Evolutionary conservation across 1,140 invertebrate genomes (phyloP).

Genomic region (Lineus longissimus): DNA sequence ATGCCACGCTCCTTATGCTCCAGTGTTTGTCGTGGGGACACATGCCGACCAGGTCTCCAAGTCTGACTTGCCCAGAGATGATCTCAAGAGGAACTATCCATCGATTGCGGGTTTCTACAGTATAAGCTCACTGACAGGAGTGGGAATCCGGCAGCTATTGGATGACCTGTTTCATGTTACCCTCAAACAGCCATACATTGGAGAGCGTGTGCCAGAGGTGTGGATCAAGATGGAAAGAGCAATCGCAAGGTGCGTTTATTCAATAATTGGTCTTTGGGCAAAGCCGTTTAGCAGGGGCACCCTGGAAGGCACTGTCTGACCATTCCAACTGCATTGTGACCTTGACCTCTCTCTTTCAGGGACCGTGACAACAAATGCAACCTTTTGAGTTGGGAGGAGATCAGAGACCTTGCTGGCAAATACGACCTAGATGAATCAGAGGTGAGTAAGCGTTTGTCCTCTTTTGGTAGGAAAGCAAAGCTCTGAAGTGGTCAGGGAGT

Average conservation of each 20-base stretch:
- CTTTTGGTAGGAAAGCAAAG: background rate
- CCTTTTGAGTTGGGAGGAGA: background rate
- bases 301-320: no score
- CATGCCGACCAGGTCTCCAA: conserved; percentile 38
- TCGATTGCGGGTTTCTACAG: conserved; percentile 25
- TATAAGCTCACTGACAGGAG: conserved; percentile 23
- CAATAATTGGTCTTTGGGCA: background rate
- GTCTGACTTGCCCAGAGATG: conserved; percentile 16
- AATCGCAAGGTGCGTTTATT: conserved; percentile 15
- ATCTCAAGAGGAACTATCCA: conserved; percentile 21
- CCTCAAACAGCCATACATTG: conserved; percentile 45
- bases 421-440: background rate
- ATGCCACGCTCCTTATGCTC: conserved; percentile 49
- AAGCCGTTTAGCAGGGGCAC: no score
- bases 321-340: no score
- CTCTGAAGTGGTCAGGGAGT: no score
- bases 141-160: conserved; percentile 37
- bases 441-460: background rate
- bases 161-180: conserved; percentile 34
- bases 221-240: conserved; percentile 48
- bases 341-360: no score
- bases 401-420: background rate
- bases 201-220: conserved; percentile 48
- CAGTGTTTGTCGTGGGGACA: conserved; percentile 48
- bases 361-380: background rate